Conservation (phyloP, 2,113 vertebrate species). For the Odobenus rosmarus region DNA sequence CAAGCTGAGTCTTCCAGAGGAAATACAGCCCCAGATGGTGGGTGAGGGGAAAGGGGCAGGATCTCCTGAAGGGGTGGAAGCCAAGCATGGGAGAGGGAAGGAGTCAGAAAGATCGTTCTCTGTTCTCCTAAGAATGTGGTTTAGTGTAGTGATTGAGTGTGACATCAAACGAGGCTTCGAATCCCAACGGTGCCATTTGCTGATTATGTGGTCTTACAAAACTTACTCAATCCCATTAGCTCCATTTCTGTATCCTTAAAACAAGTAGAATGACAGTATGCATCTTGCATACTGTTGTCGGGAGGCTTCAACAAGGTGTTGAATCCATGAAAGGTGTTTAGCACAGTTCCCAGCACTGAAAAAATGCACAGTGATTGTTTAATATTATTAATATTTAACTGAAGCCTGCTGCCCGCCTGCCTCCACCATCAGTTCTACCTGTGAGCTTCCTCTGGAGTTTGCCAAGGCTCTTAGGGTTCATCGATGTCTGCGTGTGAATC, state of each 20-base stretch:
- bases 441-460: not conserved
- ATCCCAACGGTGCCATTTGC: not conserved
- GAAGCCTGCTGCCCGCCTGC: not conserved
- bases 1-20: not conserved
- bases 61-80: not conserved
- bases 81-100: not conserved
- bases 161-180: not conserved
- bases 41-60: accelerated
- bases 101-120: not conserved
- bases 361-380: constrained; percentile 12
- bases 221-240: not conserved
- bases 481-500: not conserved
- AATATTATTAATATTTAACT: constrained; percentile 51
- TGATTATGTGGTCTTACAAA: not conserved
- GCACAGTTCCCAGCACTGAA: constrained; percentile 15
- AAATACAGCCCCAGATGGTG: not conserved
- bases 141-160: not conserved
- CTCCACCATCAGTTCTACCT: not conserved
- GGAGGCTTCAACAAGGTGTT: not conserved
- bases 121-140: not conserved
- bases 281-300: not conserved
- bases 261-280: not conserved
- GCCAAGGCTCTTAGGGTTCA: not conserved
- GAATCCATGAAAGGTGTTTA: not conserved
- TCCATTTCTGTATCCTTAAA: not conserved